Conservation (phyloP, 2,797 vertebrate genomes). For the Eurystomus glaucurus region DNA sequence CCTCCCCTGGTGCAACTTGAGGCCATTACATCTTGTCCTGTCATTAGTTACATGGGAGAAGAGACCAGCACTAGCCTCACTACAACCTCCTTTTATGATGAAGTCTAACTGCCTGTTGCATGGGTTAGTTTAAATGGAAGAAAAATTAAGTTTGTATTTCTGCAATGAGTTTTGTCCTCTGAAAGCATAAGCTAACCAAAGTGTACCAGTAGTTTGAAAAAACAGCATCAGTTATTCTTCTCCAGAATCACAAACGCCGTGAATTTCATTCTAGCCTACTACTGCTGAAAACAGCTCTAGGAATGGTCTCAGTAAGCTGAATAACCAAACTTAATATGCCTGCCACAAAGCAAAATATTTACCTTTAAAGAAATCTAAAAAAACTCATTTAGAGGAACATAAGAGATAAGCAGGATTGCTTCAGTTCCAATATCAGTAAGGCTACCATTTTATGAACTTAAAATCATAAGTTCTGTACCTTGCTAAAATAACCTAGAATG, state of each 20-base stretch:
- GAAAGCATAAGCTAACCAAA: neutral
- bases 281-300: neutral
- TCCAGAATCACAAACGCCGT: neutral
- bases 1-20: too few species aligned
- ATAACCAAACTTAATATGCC: neutral
- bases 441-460: neutral
- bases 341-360: neutral
- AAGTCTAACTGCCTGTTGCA: neutral
- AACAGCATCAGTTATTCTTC: neutral
- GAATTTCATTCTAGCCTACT: neutral
- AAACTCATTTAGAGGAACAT: neutral
- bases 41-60: too few species aligned
- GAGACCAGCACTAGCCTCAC: too few species aligned
- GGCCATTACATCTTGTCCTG: too few species aligned
- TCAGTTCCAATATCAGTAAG: neutral
- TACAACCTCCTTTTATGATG: too few species aligned
- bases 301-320: neutral
- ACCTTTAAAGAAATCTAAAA: neutral
- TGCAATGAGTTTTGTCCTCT: neutral
- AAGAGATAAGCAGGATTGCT: neutral
- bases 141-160: neutral
- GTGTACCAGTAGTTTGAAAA: fast-evolving
- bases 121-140: neutral
- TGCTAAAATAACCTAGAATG: neutral
- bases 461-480: neutral